Evolutionary conservation across 2,113 vertebrate genomes (phyloP).

Genomic region (Sinocyclocheilus maitianheensis): DNA sequence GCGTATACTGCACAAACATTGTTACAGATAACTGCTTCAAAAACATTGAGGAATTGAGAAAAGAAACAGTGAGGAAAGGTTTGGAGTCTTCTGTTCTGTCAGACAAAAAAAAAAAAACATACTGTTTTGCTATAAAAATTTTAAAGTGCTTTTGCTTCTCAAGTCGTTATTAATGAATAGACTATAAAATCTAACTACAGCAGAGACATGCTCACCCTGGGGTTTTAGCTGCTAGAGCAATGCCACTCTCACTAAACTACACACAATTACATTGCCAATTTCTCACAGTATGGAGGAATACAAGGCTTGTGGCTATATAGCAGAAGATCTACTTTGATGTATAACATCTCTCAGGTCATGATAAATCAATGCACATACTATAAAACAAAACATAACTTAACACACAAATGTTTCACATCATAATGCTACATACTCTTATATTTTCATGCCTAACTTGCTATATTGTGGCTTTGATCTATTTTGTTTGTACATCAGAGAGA

Average conservation of each 20-base stretch:
- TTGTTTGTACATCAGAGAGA: not conserved
- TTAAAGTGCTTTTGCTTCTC: slow-evolving; percentile 34
- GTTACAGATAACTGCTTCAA: slow-evolving; percentile 22
- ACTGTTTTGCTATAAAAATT: slow-evolving; percentile 29
- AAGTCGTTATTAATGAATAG: slow-evolving; percentile 45
- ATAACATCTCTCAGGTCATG: slow-evolving; percentile 8
- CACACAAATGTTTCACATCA: not conserved
- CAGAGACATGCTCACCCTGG: slow-evolving; percentile 22
- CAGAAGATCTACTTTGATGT: slow-evolving; percentile 10
- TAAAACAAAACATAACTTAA: slow-evolving; percentile 1
- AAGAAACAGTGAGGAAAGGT: not conserved
- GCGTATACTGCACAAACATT: not conserved
- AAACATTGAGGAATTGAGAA: not conserved
- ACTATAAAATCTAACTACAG: slow-evolving; percentile 21
- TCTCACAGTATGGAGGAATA: slow-evolving; percentile 27
- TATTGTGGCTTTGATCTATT: not conserved
- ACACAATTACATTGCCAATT: slow-evolving; percentile 40
- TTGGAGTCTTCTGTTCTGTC: not conserved
- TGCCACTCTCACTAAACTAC: slow-evolving; percentile 39
- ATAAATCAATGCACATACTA: slow-evolving; percentile 16
- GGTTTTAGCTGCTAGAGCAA: slow-evolving; percentile 34
- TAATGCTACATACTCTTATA: not conserved
- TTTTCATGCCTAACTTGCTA: not conserved
- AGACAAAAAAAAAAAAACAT: not conserved
- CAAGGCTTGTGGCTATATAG: not conserved